Percentiles rank a stretch among this genome's conserved stretches.
These are phyloP conservation scores for Drosophila melanosoma DNA, from an alignment of 2,888 invertebrate genomes.

Conservation along the genomic window DNA sequence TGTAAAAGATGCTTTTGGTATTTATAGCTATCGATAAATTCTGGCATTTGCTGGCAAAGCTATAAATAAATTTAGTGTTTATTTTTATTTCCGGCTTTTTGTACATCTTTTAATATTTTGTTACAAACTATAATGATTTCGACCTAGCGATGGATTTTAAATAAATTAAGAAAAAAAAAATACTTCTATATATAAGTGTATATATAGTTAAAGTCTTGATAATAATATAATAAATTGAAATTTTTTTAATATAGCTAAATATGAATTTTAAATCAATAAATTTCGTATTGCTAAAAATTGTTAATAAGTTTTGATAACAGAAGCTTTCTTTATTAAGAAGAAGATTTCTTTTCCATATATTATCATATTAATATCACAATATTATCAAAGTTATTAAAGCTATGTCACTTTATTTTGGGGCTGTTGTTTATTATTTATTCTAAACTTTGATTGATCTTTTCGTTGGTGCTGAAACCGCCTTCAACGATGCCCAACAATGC, in stretches of 20 bases:
- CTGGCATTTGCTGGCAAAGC: background rate
- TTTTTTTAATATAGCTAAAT: background rate
- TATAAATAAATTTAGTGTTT: background rate
- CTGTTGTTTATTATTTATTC: background rate
- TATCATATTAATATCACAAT: background rate
- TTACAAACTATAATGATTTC: background rate
- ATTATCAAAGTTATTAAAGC: conserved; percentile 1
- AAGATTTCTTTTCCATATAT: background rate
- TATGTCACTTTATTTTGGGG: background rate
- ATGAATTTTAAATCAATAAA: background rate
- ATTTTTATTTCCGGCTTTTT: background rate
- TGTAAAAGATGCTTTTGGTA: background rate
- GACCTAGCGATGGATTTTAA: background rate
- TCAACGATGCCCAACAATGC: conserved; percentile 63
- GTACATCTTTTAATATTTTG: background rate
- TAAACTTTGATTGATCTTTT: conserved; percentile 33
- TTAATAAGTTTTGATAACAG: rapidly evolving
- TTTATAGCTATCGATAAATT: background rate
- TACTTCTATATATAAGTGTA: background rate
- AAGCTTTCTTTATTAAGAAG: background rate
- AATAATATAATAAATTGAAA: background rate
- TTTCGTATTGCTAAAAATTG: background rate
- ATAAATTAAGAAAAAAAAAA: background rate
- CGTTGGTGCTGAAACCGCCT: conserved; percentile 40
- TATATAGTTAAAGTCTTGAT: background rate